Evolutionary conservation across 2,888 invertebrate species (phyloP).

Genomic region (Coelogynopora nodosa): DNA sequence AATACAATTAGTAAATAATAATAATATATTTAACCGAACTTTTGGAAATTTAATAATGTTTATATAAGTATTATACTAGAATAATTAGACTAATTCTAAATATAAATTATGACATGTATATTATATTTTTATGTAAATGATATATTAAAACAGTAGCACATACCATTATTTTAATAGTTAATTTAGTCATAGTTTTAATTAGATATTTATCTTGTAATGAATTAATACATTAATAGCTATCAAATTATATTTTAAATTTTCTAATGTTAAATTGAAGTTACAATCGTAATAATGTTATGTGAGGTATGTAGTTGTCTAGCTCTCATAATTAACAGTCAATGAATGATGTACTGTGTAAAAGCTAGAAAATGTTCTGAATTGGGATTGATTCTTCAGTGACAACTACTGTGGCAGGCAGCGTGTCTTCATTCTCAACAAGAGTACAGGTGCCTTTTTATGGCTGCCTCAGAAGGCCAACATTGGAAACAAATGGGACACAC

Average conservation of each 20-base stretch:
- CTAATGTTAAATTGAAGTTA: not conserved
- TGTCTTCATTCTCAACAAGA: not conserved
- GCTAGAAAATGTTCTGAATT: not conserved
- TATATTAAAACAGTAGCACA: too few relatives aligned
- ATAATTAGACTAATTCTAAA: too few relatives aligned
- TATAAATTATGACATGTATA: too few relatives aligned
- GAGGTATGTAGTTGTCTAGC: not conserved
- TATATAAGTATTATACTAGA: too few relatives aligned
- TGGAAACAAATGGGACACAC: not conserved
- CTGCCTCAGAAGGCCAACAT: not conserved
- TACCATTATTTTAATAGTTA: too few relatives aligned
- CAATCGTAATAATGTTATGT: not conserved
- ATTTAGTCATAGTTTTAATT: too few relatives aligned
- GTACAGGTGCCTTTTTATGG: not conserved
- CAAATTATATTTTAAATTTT: not conserved
- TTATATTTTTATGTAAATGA: too few relatives aligned
- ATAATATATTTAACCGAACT: too few relatives aligned
- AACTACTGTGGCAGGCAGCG: not conserved
- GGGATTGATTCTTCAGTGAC: not conserved
- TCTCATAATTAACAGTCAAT: too few relatives aligned
- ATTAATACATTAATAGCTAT: not conserved
- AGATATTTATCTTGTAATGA: not conserved
- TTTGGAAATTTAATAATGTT: too few relatives aligned
- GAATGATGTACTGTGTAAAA: too few relatives aligned
- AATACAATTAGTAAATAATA: not conserved